Conservation (phyloP, 92 coral and sea anemone species). For the Siderastrea radians region DNA sequence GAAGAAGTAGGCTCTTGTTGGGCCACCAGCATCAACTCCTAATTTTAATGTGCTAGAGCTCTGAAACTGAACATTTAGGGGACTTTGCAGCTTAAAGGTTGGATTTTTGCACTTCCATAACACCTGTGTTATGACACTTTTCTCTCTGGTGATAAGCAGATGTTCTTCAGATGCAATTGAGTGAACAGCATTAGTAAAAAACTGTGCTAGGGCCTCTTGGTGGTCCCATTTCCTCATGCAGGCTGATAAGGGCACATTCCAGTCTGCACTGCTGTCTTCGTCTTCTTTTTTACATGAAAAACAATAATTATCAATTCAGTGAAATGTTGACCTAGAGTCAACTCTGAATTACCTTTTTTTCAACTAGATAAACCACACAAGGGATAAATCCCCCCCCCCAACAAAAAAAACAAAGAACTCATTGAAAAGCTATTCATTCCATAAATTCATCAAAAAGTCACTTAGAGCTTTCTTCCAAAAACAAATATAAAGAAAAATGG, state of each 20-base stretch:
- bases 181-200: neutral
- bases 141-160: neutral
- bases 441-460: neutral
- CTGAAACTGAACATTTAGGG: conserved; percentile 37
- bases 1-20: conserved; percentile 4
- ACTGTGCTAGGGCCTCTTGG: neutral
- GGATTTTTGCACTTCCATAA: conserved; percentile 60
- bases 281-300: neutral
- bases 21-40: too few species aligned
- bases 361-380: neutral
- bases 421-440: neutral
- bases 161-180: neutral
- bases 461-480: neutral
- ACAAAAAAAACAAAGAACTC: too few species aligned
- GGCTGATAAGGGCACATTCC: neutral
- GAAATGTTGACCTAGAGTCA: neutral
- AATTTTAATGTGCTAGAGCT: neutral
- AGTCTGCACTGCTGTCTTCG: neutral
- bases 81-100: conserved; percentile 28
- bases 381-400: neutral
- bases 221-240: neutral
- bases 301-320: neutral
- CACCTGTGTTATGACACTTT: conserved; percentile 46
- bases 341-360: neutral
- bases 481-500: neutral